Percentiles rank a stretch among this genome's conserved stretches.
Conservation (phyloP, 2,888 invertebrate genomes). For the Himalopsyche tibetana region DNA sequence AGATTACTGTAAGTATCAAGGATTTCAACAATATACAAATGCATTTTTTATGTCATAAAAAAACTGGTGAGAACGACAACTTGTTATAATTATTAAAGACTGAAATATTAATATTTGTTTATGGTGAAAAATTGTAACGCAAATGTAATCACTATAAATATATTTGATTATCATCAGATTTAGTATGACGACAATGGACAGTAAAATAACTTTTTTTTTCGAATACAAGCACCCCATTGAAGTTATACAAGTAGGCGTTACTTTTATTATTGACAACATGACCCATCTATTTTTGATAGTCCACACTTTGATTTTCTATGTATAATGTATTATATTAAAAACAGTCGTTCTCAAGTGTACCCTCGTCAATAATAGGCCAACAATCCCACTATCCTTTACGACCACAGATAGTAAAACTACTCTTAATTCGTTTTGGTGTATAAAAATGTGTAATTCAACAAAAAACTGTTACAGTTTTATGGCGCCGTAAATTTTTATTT, state of each 20-base stretch:
- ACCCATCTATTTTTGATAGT: neutral
- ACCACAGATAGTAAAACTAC: constrained; percentile 3
- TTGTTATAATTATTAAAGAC: too few species aligned
- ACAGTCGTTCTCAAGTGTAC: neutral
- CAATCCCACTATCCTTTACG: neutral
- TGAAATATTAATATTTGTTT: too few species aligned
- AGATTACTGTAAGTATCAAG: too few species aligned
- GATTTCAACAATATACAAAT: too few species aligned
- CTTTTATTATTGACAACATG: neutral
- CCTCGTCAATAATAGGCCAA: neutral
- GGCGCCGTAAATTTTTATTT: neutral
- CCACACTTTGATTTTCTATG: neutral
- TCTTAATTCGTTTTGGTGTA: constrained; percentile 11
- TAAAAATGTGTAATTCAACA: neutral
- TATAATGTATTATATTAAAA: neutral
- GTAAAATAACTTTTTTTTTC: too few species aligned
- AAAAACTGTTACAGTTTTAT: neutral
- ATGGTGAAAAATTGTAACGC: too few species aligned
- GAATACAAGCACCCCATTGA: neutral
- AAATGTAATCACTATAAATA: too few species aligned
- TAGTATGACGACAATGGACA: too few species aligned
- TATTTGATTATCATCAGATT: too few species aligned
- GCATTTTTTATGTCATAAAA: too few species aligned
- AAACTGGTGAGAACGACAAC: too few species aligned
- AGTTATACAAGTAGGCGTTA: neutral